Conservation (phyloP, 2,797 vertebrate genomes). For the Paratrypauchen microcephalus region DNA sequence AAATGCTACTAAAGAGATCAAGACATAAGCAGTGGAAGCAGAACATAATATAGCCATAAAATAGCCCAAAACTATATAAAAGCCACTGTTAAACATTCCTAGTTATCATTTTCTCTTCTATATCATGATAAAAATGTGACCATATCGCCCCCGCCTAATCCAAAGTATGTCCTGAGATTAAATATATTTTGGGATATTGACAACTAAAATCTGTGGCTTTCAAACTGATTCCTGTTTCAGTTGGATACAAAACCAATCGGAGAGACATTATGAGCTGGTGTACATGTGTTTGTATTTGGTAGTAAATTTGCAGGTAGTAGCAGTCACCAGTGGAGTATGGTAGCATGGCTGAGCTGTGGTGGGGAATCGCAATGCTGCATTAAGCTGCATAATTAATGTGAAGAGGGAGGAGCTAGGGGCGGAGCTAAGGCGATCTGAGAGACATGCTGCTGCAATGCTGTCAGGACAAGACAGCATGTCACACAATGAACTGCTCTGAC, state of each 20-base stretch:
- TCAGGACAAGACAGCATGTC: conserved; percentile 13
- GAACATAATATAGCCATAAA: no score
- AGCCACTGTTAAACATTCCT: no score
- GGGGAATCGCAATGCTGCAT: conserved; percentile 79
- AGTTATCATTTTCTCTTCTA: no score
- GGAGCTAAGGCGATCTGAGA: conserved; percentile 56
- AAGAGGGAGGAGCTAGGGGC: conserved; percentile 71
- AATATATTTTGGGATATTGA: neutral
- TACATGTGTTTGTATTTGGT: conserved; percentile 23
- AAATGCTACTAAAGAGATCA: no score
- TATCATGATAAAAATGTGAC: no score
- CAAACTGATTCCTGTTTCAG: neutral
- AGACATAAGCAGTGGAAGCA: no score
- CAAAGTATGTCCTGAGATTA: neutral
- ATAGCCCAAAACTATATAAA: no score
- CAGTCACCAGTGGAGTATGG: conserved; percentile 48
- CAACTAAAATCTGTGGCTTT: neutral
- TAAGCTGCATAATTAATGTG: conserved; percentile 85
- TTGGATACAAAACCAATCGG: conserved; percentile 6
- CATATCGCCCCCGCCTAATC: neutral
- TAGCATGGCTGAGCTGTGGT: conserved; percentile 74
- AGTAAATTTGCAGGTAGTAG: conserved; percentile 42
- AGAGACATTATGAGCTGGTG: conserved; percentile 15
- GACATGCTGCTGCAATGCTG: conserved; percentile 32
- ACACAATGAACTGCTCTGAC: conserved; percentile 19